Evolutionary conservation across 2,113 vertebrate genomes (phyloP).

Genomic region (Aldabrachelys gigantea): DNA sequence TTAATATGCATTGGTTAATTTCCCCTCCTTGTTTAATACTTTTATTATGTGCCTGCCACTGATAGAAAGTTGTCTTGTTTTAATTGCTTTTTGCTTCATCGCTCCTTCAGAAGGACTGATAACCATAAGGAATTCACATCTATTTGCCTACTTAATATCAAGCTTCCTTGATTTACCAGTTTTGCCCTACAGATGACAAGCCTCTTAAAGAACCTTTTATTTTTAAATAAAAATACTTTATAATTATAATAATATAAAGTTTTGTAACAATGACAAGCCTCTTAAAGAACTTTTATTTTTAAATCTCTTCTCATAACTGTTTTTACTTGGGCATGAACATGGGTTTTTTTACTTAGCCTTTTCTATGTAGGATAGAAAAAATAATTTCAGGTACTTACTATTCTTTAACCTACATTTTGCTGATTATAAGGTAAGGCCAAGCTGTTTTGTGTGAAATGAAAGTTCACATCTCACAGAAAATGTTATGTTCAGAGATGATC

Average conservation of each 20-base stretch:
- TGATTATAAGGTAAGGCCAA: background rate
- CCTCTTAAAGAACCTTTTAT: background rate
- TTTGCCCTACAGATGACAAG: background rate
- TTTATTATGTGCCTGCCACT: fast-evolving
- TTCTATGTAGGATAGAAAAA: background rate
- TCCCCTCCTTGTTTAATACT: background rate
- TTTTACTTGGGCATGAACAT: background rate
- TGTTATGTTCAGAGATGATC: background rate
- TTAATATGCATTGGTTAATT: background rate
- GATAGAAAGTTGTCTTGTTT: background rate
- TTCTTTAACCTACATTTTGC: background rate
- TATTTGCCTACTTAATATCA: background rate
- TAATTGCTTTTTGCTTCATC: background rate
- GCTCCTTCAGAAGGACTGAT: background rate
- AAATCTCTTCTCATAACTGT: background rate
- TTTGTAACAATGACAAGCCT: background rate
- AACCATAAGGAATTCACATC: background rate
- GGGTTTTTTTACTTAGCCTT: background rate
- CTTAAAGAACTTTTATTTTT: background rate
- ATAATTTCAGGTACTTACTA: background rate
- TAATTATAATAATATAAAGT: no score
- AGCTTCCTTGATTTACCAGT: background rate
- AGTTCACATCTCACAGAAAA: background rate
- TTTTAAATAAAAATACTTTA: background rate
- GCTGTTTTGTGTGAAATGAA: background rate